Percentiles rank a stretch among this genome's conserved stretches.
Conservation (phyloP, 1,140 invertebrate species). For the Centruroides vittatus region DNA sequence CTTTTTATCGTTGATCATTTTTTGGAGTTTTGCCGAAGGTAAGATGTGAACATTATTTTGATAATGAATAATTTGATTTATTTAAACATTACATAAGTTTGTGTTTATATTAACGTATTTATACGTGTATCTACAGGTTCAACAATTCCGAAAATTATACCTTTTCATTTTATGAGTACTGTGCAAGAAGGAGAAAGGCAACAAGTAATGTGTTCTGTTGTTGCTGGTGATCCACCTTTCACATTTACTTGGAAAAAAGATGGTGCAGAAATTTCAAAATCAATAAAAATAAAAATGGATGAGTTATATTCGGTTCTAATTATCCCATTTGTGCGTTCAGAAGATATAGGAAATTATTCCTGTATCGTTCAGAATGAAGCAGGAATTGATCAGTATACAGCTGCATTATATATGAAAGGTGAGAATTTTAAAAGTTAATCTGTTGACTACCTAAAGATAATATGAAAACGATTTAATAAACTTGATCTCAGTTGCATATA, state of each 20-base stretch:
- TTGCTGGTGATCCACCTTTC: conserved; percentile 1
- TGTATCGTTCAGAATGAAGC: conserved; percentile 8
- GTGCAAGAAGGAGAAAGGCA: neutral
- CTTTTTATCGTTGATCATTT: too few relatives aligned
- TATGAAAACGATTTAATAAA: too few relatives aligned
- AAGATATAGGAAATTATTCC: conserved; percentile 13
- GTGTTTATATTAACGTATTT: too few relatives aligned
- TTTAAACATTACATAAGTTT: too few relatives aligned
- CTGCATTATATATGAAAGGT: conserved; percentile 12
- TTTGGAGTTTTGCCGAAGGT: too few relatives aligned
- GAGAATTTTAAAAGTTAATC: neutral
- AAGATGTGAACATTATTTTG: too few relatives aligned
- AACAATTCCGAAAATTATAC: neutral
- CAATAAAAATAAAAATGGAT: neutral
- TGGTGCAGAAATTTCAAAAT: neutral
- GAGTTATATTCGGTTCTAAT: conserved; percentile 3
- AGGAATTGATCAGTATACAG: conserved; percentile 4
- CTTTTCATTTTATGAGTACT: neutral
- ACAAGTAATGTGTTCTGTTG: neutral
- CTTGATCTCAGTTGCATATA: too few relatives aligned
- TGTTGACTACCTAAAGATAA: too few relatives aligned
- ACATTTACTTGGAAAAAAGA: conserved; percentile 12
- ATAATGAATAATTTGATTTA: too few relatives aligned
- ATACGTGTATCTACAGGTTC: neutral
- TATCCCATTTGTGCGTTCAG: neutral